phyloP scores from a whole-genome alignment of 2,113 vertebrate species.

The Vulpes lagopus region DNA sequence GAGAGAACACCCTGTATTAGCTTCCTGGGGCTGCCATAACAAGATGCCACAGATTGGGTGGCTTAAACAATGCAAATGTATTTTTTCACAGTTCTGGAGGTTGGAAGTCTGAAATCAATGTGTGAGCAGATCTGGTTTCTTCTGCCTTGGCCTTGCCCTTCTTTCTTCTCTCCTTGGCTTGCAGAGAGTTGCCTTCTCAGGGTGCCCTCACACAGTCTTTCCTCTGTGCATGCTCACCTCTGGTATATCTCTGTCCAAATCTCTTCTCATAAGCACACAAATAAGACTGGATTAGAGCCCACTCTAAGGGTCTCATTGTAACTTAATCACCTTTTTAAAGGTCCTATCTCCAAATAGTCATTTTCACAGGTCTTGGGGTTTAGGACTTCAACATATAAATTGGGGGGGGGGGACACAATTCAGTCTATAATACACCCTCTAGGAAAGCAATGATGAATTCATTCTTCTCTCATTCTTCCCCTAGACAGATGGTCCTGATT shows the following conservation, averaged over 20 bases:
- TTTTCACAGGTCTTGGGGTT: background rate
- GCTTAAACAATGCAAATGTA: background rate
- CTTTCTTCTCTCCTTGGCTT: background rate
- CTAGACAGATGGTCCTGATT: background rate
- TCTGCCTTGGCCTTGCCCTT: background rate
- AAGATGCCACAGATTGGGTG: background rate
- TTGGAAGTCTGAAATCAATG: background rate
- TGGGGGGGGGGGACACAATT: background rate
- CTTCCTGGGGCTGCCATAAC: background rate
- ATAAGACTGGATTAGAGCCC: background rate
- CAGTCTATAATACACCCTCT: background rate
- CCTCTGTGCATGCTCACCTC: background rate
- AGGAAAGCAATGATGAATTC: background rate
- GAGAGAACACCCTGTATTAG: background rate
- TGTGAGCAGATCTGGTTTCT: background rate
- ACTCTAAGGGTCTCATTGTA: background rate
- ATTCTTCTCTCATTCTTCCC: background rate
- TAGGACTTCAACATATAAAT: background rate
- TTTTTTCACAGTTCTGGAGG: background rate
- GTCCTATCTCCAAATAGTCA: background rate
- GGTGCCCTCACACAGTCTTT: background rate
- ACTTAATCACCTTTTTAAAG: background rate
- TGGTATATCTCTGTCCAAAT: background rate
- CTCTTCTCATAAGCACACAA: background rate
- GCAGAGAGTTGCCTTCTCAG: background rate